Evolutionary conservation across 1,140 invertebrate species (phyloP).

Genomic region (Hycleus phaleratus): DNA sequence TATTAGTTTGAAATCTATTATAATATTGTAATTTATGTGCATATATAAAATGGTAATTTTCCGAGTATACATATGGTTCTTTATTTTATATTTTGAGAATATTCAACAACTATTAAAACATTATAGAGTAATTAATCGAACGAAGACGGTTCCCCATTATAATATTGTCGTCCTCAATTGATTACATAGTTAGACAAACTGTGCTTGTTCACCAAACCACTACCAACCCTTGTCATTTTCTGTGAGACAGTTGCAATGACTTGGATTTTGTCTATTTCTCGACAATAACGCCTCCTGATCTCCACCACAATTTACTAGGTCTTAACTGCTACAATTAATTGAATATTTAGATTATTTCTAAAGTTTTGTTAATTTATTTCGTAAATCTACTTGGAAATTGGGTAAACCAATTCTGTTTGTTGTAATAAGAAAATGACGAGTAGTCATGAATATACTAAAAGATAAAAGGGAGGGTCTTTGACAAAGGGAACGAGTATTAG

Average conservation of each 20-base stretch:
- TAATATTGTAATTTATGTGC: no score
- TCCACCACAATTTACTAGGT: conserved; percentile 5
- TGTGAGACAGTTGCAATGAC: not conserved
- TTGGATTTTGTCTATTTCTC: conserved; percentile 2
- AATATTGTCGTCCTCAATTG: conserved; percentile 8
- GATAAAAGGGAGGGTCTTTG: no score
- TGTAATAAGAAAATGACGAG: no score
- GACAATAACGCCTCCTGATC: not conserved
- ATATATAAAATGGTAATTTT: no score
- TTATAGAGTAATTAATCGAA: conserved; percentile 1
- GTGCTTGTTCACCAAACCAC: not conserved
- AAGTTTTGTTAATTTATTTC: no score
- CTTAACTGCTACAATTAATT: conserved; percentile 16
- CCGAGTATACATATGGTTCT: no score
- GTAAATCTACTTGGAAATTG: no score
- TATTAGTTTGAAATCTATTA: no score
- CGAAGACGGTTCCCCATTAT: conserved; percentile 1
- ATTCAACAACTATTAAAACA: not conserved
- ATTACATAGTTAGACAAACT: conserved; percentile 1
- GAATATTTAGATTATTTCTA: conserved; percentile 22
- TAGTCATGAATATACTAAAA: no score
- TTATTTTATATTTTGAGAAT: no score
- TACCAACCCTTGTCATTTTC: not conserved
- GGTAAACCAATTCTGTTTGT: no score
- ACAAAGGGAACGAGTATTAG: no score